These are phyloP conservation scores for Protophormia terraenovae DNA, from an alignment of 2,888 invertebrate species.

Conservation along the genomic window DNA sequence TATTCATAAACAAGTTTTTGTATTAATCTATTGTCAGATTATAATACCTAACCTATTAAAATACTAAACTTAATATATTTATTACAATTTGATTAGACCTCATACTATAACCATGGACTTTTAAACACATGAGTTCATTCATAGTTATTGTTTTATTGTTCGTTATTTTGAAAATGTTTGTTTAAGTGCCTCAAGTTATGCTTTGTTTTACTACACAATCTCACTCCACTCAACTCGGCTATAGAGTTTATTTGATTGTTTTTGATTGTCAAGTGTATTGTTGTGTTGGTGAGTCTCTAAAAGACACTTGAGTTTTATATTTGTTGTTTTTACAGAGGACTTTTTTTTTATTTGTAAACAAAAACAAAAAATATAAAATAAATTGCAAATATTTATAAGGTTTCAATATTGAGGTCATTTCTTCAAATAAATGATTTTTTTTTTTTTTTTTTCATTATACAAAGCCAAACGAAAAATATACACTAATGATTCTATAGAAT, in stretches of 20 bases:
- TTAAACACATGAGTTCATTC: too few relatives aligned
- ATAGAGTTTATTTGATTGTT: not conserved
- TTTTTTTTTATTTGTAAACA: not conserved
- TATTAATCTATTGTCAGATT: too few relatives aligned
- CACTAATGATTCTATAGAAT: not conserved
- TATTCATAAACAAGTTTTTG: too few relatives aligned
- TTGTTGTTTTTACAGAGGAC: not conserved
- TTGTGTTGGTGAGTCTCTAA: constrained; percentile 14
- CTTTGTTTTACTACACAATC: constrained; percentile 20
- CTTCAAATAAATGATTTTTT: constrained; percentile 2
- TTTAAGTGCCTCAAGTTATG: constrained; percentile 44
- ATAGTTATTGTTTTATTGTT: not conserved
- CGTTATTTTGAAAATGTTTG: not conserved
- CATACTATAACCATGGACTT: too few relatives aligned
- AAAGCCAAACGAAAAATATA: not conserved
- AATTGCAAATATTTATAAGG: constrained; percentile 46
- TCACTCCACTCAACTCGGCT: not conserved
- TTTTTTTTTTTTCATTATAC: not conserved
- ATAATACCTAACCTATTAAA: too few relatives aligned
- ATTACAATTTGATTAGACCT: too few relatives aligned
- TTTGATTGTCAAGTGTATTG: constrained; percentile 43
- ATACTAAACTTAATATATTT: too few relatives aligned
- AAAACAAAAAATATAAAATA: not conserved
- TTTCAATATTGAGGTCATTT: constrained; percentile 53
- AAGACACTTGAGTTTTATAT: constrained; percentile 27